These are phyloP conservation scores for Chloroclystis v-ata DNA, from an alignment of 2,888 invertebrate genomes.

Conservation along the genomic window DNA sequence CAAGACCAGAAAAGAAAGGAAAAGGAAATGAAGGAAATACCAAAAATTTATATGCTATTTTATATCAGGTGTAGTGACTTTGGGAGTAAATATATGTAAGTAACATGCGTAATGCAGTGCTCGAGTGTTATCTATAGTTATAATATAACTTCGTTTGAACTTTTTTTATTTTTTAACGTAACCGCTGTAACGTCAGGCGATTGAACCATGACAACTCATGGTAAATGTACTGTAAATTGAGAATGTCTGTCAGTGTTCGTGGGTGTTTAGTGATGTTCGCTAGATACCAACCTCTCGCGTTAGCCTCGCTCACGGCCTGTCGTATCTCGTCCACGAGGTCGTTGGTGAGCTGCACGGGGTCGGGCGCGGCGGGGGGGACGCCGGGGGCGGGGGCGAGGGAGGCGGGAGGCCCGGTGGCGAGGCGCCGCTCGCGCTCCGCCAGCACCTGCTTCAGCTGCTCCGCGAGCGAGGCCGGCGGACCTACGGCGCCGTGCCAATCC, in stretches of 20 bases:
- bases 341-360: conserved; percentile 85
- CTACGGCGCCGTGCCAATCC: conserved; percentile 42
- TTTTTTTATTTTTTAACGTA: too few relatives aligned
- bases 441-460: conserved; percentile 92
- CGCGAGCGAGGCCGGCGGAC: conserved; percentile 87
- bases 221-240: too few relatives aligned
- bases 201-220: too few relatives aligned
- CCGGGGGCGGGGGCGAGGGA: conserved; percentile 73
- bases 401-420: conserved; percentile 60
- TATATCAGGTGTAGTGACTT: too few relatives aligned
- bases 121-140: too few relatives aligned
- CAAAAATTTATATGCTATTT: not conserved
- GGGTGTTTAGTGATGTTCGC: too few relatives aligned
- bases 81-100: too few relatives aligned
- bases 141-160: too few relatives aligned
- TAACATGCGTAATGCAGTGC: too few relatives aligned
- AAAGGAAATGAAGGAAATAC: not conserved
- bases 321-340: conserved; percentile 92
- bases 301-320: conserved; percentile 92
- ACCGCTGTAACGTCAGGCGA: too few relatives aligned
- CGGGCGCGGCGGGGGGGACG: conserved; percentile 58
- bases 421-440: conserved; percentile 89
- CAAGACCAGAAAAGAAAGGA: not conserved
- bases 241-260: too few relatives aligned
- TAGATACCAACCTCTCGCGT: conserved; percentile 85